Base-by-base conservation (phyloP, 2,113 vertebrate species). In the Atherinomorus stipes region DNA sequence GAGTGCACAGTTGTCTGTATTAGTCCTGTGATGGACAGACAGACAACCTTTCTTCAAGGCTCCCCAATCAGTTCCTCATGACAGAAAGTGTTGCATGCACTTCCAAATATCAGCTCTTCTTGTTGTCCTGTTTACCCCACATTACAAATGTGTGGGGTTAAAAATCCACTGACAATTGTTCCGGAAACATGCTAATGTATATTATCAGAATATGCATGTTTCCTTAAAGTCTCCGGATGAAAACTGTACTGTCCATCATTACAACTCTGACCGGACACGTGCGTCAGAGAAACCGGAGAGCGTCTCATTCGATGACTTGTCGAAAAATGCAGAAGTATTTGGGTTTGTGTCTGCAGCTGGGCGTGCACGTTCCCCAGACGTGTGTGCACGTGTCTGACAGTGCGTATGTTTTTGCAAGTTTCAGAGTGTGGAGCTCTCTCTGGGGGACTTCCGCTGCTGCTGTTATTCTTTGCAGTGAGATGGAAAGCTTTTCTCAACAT, bases 381-480 rank as follows among this genome's bases (percentile, higher is more conserved):
- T 80, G 40, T 71, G 38, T 61, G 31, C 40, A 54, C 19, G 56
- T 42, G 50, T 79, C 25, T 61, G 44, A 49, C 51, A 50, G 51
- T 57, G 42, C 26, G 26, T 50, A 23, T 44, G 45, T 61, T 50
- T 81, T 45, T 49, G 66, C 31, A 26, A 9, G 56, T 71, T 78
- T 84, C 60, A 74, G 74, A 84, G 73, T 22, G 16, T 62, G 49
- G 74, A 71, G 25, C 49, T 81, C 76, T 89, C 89, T n/a, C 74
- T 73, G 59, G 65, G 81, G 85, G 78, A 84, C 78, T 86, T 90
- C 82, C 62, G 78, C 72, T 70, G 58, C 86, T 72, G 77, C 84
- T 89, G 85, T 89, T 90, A 85, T 88, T 85, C 79, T 89, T 90
- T 89, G 81, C 85, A 90, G 74, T 78, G 74, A 79, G 70, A 88